phyloP scores from a whole-genome alignment of 1,140 invertebrate species.

The Agraylea sexmaculata region DNA sequence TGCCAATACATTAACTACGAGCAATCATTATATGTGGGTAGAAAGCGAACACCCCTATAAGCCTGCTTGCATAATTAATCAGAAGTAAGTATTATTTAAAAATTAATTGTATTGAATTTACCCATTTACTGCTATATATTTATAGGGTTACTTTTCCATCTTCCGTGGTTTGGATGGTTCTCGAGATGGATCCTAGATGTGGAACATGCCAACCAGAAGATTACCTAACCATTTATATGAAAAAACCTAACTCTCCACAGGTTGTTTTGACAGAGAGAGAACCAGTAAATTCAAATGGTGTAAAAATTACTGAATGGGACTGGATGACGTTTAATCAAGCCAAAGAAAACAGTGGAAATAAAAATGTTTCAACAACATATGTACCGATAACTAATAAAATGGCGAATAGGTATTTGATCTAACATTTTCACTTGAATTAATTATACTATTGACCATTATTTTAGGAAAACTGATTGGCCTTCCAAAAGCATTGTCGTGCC shows the following conservation, averaged over 20 bases:
- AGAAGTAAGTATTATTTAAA: conserved; percentile 45
- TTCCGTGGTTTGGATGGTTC: conserved; percentile 77
- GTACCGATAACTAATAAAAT: conserved; percentile 5
- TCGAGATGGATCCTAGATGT: conserved; percentile 89
- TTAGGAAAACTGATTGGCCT: conserved; percentile 70
- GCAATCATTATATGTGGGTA: conserved; percentile 80
- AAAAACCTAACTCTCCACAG: no score
- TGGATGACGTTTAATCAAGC: conserved; percentile 1
- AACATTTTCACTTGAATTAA: not conserved
- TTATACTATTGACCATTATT: conserved; percentile 19
- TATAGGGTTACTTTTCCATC: conserved; percentile 76
- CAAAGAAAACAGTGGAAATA: not conserved
- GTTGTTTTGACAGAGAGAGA: conserved; percentile 2
- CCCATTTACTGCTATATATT: no score
- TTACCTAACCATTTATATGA: conserved; percentile 77
- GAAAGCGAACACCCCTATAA: conserved; percentile 97
- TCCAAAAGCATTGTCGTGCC: conserved; percentile 76
- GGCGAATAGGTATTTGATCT: conserved; percentile 3
- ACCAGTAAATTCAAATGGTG: conserved; percentile 28
- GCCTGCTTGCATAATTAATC: conserved; percentile 75
- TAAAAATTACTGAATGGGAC: conserved; percentile 19
- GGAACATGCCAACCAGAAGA: conserved; percentile 91
- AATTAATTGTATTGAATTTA: conserved; percentile 7
- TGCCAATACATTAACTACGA: conserved; percentile 43
- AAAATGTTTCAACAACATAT: conserved; percentile 1